Evolutionary conservation across 2,797 vertebrate genomes (phyloP).

Genomic region (Vireo griseus): DNA sequence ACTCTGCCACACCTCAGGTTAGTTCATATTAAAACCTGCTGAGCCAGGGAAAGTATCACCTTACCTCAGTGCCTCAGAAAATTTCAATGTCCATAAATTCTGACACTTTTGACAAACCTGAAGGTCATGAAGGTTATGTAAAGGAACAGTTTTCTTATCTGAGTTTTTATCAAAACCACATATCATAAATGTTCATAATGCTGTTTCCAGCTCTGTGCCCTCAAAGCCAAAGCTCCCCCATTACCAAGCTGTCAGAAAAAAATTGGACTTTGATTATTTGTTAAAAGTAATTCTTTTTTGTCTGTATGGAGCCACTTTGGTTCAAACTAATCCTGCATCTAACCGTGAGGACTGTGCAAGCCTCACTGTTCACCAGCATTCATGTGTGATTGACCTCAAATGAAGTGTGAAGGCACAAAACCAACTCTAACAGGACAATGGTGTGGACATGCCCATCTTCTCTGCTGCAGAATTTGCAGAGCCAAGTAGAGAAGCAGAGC

Average conservation of each 20-base stretch:
- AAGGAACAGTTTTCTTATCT: not conserved
- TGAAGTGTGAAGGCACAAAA: not conserved
- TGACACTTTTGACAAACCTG: not conserved
- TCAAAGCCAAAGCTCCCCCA: not conserved
- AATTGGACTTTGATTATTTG: not conserved
- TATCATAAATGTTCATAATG: not conserved
- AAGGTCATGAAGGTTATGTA: not conserved
- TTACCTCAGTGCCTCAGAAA: not conserved
- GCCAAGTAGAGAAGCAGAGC: not conserved
- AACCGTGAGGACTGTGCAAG: not conserved
- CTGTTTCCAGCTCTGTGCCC: not conserved
- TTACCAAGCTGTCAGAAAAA: not conserved
- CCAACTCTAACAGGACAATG: not conserved
- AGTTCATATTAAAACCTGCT: not conserved
- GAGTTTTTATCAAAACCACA: not conserved
- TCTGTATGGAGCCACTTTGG: not conserved
- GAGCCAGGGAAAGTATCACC: not conserved
- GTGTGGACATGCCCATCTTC: fast-evolving
- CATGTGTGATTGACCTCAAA: not conserved
- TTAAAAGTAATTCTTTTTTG: not conserved
- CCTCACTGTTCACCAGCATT: not conserved
- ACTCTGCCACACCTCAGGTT: not conserved
- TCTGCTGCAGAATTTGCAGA: not conserved
- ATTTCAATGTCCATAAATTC: not conserved
- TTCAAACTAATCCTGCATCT: not conserved